Evolutionary conservation across 2,888 invertebrate genomes (phyloP).

Genomic region (Sepioteuthis lessoniana): DNA sequence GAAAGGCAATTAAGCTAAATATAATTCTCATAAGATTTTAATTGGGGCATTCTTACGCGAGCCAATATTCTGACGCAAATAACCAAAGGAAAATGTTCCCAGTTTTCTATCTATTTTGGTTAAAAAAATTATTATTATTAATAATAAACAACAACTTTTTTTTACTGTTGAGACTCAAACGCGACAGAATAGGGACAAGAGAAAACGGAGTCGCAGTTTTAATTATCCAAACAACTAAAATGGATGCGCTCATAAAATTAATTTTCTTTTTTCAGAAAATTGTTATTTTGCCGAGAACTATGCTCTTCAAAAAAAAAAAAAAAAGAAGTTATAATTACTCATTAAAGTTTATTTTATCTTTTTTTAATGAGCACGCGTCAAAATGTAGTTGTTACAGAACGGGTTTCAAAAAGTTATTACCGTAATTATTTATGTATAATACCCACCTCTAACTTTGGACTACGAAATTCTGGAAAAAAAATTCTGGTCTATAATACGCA

Average conservation of each 20-base stretch:
- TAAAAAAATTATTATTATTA: background rate
- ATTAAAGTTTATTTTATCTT: background rate
- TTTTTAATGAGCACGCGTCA: no score
- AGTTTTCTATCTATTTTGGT: background rate
- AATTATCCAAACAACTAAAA: background rate
- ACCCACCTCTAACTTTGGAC: no score
- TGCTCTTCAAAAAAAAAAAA: background rate
- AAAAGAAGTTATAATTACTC: background rate
- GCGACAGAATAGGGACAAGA: no score
- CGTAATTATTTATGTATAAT: no score
- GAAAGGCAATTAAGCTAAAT: background rate
- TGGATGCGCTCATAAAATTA: background rate
- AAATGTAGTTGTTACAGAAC: no score
- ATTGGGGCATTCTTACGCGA: background rate
- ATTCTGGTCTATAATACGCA: no score
- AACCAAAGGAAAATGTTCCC: background rate
- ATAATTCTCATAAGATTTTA: constrained; percentile 33
- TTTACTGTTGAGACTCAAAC: background rate
- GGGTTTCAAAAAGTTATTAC: no score
- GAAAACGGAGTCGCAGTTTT: background rate
- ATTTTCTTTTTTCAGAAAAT: background rate
- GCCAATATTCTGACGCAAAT: constrained; percentile 33
- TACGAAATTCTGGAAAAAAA: no score
- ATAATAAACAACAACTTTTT: background rate
- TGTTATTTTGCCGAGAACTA: background rate